Conservation (phyloP, 2,797 vertebrate species). For the Apodemus agrarius region DNA sequence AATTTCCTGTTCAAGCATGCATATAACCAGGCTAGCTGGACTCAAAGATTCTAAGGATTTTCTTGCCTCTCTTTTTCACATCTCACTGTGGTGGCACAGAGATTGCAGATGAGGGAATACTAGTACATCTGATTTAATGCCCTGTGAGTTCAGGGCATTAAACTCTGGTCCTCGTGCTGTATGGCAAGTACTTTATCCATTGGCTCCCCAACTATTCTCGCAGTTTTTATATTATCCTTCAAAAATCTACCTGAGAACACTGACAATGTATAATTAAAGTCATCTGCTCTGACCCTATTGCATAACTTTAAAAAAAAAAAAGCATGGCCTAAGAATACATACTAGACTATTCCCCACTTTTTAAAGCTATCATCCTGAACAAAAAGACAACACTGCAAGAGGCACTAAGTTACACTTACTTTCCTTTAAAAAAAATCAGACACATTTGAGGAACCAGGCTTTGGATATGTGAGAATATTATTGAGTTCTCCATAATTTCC, state of each 20-base stretch:
- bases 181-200: not conserved
- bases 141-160: not conserved
- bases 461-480: not conserved
- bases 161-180: not conserved
- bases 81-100: not conserved
- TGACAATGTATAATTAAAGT: not conserved
- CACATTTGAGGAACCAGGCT: not conserved
- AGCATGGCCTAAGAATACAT: not conserved
- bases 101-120: not conserved
- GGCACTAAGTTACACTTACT: not conserved
- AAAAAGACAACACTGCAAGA: not conserved
- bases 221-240: not conserved
- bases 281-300: not conserved
- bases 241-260: not conserved
- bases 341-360: not conserved
- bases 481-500: not conserved
- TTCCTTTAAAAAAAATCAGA: constrained; percentile 40
- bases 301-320: not conserved
- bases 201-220: not conserved
- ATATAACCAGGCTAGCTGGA: not conserved
- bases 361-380: not conserved
- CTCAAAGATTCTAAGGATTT: not conserved
- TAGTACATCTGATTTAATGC: not conserved
- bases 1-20: not conserved
- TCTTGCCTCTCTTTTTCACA: not conserved